These are phyloP conservation scores for Darevskia nairensis DNA, from an alignment of 2,797 vertebrate species.

Conservation along the genomic window DNA sequence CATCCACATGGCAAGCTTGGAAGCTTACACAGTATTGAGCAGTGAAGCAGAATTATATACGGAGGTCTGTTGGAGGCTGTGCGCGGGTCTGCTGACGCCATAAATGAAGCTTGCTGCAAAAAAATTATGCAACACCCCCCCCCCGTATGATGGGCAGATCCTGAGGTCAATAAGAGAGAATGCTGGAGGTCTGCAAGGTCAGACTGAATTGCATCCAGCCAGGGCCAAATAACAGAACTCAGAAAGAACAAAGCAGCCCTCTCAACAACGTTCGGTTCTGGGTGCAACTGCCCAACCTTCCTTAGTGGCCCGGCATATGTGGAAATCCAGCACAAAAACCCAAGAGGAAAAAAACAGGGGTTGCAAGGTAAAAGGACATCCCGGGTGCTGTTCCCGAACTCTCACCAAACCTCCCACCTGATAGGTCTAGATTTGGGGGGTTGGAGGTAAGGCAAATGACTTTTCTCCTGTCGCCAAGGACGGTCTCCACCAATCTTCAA, in stretches of 20 bases:
- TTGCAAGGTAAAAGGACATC: too few relatives aligned
- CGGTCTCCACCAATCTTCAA: background rate
- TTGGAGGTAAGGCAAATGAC: fast-evolving
- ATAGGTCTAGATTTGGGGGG: background rate
- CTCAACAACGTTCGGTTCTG: background rate
- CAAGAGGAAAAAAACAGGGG: background rate
- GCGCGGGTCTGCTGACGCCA: too few relatives aligned
- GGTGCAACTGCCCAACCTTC: too few relatives aligned
- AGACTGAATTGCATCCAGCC: background rate
- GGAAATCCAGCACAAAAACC: background rate
- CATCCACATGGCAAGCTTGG: background rate
- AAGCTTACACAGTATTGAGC: too few relatives aligned
- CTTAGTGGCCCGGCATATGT: background rate
- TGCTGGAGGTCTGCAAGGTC: too few relatives aligned
- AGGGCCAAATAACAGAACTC: background rate
- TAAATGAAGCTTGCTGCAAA: too few relatives aligned
- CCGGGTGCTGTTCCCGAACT: background rate
- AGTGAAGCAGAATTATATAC: background rate
- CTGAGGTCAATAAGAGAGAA: background rate
- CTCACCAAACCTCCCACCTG: background rate
- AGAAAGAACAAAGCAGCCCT: background rate
- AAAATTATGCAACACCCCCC: too few relatives aligned
- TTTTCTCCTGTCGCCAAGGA: background rate
- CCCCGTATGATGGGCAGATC: too few relatives aligned
- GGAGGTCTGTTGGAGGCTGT: background rate